phyloP scores from a whole-genome alignment of 2,113 vertebrate genomes.

The Pluvialis apricaria region DNA sequence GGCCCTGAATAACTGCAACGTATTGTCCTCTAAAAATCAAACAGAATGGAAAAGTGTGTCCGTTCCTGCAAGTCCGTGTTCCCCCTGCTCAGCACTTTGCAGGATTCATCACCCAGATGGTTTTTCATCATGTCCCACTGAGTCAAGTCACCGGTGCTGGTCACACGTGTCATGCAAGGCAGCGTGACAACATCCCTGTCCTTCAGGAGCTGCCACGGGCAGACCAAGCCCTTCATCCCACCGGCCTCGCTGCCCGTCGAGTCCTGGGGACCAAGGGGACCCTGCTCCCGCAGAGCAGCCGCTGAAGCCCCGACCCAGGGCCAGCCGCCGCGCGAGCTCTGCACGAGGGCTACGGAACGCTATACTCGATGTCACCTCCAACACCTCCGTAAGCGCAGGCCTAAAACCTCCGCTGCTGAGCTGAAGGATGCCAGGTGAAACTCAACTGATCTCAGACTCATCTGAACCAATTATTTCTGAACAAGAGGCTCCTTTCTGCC shows the following conservation, averaged over 20 bases:
- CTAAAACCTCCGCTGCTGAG: neutral
- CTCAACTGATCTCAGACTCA: neutral
- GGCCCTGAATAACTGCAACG: neutral
- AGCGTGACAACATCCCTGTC: fast-evolving
- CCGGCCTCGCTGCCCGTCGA: no score
- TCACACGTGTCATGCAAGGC: fast-evolving
- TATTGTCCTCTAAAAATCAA: neutral
- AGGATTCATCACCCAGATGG: neutral
- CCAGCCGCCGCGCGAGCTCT: fast-evolving
- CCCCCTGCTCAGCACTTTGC: neutral
- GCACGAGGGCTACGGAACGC: fast-evolving
- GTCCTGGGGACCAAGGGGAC: neutral
- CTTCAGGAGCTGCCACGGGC: fast-evolving
- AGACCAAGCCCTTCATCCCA: fast-evolving
- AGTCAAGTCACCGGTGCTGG: neutral
- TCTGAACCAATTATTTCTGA: neutral
- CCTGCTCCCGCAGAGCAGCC: neutral
- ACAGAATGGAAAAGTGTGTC: fast-evolving
- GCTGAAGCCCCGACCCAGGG: no score
- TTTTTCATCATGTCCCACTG: fast-evolving
- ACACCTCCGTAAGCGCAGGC: fast-evolving
- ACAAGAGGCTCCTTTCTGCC: neutral
- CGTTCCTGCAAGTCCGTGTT: fast-evolving
- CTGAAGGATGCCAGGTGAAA: neutral
- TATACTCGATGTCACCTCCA: neutral